Evolutionary conservation across 2,113 vertebrate species (phyloP), one percentile per base, ranked within the genome.

Genomic region (Chrysochloris asiatica): DNA sequence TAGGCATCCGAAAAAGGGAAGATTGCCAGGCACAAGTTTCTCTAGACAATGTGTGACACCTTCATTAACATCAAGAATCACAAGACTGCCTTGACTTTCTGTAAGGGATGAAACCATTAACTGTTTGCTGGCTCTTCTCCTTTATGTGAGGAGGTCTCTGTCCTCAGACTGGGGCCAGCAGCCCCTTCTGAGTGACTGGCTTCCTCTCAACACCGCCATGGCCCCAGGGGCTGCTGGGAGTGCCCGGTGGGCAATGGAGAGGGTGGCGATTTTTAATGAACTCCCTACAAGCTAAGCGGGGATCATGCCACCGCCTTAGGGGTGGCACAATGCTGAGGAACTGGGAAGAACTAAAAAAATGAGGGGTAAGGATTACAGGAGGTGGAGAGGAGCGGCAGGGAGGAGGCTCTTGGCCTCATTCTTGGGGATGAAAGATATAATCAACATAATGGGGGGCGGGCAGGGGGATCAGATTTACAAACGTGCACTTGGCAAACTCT

Each of bases 1-100:
- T 99, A 99, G 99, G 99, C 99, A 99, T 99, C 99, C 99, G 99
- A 99, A 99, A 99, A 99, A 99, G 99, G 99, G 99, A 99, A 99
- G 99, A 99, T 99, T 99, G 99, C 99, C 99, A 99, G 99, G 98
- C 99, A 99, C 99, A 99, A 99, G 99, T 99, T 99, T 99, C 99
- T 99, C 98, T 99, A 99, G 99, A 99, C 99, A 98, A 99, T 98
- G 99, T 99, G 98, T 99, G 99, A 99, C 99, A 99, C 99, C 99
- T 99, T 99, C 99, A 99, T 99, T 99, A 99, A 99, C 99, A 99
- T 99, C 99, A 99, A 98, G 99, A 98, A 99, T 99, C 99, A 98
- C 98, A 98, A 98, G 98, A 99, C 99, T 99, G 99, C 99, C 99
- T 99, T 99, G 99, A 99, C 99, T 99, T 99, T 99, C 99, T 98